Evolutionary conservation across 2,797 vertebrate genomes (phyloP).

Genomic region (Hozukius guyotensis): DNA sequence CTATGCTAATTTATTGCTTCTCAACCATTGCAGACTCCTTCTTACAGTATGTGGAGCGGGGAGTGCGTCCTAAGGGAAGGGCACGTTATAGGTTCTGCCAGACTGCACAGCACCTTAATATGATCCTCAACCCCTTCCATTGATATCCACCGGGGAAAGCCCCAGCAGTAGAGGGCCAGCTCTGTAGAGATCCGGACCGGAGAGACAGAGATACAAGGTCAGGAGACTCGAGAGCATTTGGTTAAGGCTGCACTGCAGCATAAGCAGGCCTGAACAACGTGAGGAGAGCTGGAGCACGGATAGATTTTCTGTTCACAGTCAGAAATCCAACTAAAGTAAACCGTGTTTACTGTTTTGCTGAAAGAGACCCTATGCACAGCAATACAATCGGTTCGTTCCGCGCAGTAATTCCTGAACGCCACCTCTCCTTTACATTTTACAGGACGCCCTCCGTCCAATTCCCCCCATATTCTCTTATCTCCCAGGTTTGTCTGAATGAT

Average conservation of each 20-base stretch:
- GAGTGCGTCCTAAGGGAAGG: constrained; percentile 8
- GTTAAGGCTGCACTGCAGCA: constrained; percentile 4
- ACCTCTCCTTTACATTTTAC: constrained; percentile 57
- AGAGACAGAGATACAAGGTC: constrained; percentile 33
- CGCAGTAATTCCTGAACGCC: constrained; percentile 43
- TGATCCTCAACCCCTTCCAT: constrained; percentile 6
- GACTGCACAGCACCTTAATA: constrained; percentile 27
- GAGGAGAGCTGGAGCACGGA: neutral
- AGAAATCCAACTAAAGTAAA: constrained; percentile 14
- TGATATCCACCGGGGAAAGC: constrained; percentile 24
- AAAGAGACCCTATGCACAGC: neutral
- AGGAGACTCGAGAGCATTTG: constrained; percentile 5
- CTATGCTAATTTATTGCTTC: constrained; percentile 27
- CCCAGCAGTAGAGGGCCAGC: constrained; percentile 15
- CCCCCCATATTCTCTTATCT: constrained; percentile 66
- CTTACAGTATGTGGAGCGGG: constrained; percentile 7
- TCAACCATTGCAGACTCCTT: neutral
- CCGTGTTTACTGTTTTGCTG: constrained; percentile 21
- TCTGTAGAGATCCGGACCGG: constrained; percentile 20
- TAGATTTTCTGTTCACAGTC: neutral
- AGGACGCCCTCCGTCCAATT: constrained; percentile 41
- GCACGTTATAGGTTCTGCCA: constrained; percentile 29
- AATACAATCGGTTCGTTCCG: constrained; percentile 21
- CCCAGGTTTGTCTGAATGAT: constrained; percentile 74
- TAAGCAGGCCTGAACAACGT: neutral